Percentiles rank a stretch among this genome's conserved stretches.
Conservation (phyloP, 2,113 vertebrate genomes). For the Australoheros scitulus region DNA sequence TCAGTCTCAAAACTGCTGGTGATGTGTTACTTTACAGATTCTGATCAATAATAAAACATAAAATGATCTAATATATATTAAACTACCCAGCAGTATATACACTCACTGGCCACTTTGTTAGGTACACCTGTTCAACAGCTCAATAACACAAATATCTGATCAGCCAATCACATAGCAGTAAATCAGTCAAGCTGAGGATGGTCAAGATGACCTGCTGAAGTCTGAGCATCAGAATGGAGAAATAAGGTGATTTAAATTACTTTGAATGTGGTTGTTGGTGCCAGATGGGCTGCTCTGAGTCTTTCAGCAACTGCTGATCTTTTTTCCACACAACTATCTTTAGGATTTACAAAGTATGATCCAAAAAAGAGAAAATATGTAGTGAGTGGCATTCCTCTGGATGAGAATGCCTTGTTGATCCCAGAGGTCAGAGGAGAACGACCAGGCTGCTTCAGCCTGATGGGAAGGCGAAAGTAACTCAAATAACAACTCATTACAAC, state of each 20-base stretch:
- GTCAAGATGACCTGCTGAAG: not conserved
- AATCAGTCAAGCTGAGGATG: not conserved
- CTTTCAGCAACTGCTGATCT: not conserved
- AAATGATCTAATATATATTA: too few relatives aligned
- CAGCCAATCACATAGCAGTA: too few relatives aligned
- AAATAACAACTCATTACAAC: not conserved
- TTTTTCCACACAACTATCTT: not conserved
- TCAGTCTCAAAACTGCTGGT: too few relatives aligned
- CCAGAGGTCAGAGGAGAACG: not conserved
- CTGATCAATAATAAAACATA: too few relatives aligned
- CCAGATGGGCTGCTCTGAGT: not conserved
- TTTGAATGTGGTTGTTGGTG: not conserved
- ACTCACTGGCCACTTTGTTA: too few relatives aligned
- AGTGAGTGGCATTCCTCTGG: not conserved
- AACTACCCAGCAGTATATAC: too few relatives aligned
- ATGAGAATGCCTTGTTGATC: not conserved
- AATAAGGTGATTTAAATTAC: not conserved
- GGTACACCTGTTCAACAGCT: too few relatives aligned
- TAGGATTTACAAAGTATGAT: not conserved
- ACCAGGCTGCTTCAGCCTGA: not conserved
- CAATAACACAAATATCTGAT: too few relatives aligned
- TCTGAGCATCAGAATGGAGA: too few relatives aligned
- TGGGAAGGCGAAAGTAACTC: not conserved
- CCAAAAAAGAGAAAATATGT: not conserved
- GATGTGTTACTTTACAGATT: too few relatives aligned